phyloP scores from a whole-genome alignment of 2,888 invertebrate genomes.

The Pelosia muscerda region DNA sequence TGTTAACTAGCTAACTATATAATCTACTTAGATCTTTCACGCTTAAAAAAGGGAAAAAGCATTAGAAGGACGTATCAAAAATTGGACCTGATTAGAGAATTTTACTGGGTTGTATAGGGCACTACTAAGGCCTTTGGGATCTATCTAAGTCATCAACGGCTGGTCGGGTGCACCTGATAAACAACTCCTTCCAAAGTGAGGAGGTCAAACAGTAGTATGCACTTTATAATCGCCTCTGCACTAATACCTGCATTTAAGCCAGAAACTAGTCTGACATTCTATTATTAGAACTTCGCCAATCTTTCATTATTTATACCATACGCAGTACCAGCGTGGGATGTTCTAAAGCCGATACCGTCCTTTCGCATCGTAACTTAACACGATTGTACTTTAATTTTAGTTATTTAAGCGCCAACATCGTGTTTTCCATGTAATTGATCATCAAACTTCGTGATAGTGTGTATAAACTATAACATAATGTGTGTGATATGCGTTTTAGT shows the following conservation, averaged over 20 bases:
- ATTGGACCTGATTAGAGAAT: too few species aligned
- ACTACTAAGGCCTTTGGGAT: too few species aligned
- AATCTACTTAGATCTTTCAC: too few species aligned
- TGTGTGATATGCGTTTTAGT: constrained; percentile 15
- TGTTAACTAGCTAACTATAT: too few species aligned
- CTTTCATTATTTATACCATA: constrained; percentile 27
- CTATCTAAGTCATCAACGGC: too few species aligned
- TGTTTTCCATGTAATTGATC: constrained; percentile 52
- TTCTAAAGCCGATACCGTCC: constrained; percentile 62
- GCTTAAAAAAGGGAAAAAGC: too few species aligned
- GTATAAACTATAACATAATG: constrained; percentile 18
- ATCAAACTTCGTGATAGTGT: constrained; percentile 43
- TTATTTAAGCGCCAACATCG: constrained; percentile 57
- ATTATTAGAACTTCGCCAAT: not conserved
- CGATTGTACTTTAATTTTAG: constrained; percentile 64
- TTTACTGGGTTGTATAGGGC: too few species aligned
- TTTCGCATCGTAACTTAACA: constrained; percentile 62
- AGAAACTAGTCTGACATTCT: not conserved
- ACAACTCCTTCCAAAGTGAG: too few species aligned
- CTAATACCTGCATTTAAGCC: not conserved
- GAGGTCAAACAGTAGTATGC: not conserved
- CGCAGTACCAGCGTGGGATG: constrained; percentile 59
- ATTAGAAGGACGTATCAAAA: too few species aligned
- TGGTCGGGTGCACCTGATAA: too few species aligned
- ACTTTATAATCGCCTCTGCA: not conserved